Conservation (phyloP, 2,113 vertebrate genomes). For the Ginglymostoma cirratum region DNA sequence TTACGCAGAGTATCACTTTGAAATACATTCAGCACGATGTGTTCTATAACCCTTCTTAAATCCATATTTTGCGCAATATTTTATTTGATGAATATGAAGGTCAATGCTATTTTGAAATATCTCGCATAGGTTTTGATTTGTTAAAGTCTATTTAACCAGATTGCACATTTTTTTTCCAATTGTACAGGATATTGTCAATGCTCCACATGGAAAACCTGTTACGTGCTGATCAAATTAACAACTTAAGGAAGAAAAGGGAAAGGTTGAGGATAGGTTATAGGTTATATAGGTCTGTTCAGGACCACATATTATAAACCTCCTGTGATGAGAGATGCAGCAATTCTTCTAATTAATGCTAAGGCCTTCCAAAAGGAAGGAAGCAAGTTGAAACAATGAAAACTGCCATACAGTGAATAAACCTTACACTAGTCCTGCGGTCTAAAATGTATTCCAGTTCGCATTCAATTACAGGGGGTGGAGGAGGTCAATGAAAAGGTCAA, state of each 20-base stretch:
- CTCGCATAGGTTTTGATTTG: not conserved
- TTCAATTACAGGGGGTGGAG: slow-evolving; percentile 39
- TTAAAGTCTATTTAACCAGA: not conserved
- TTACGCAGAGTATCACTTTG: not conserved
- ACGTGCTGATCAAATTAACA: not conserved
- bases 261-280: not conserved
- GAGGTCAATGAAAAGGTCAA: slow-evolving; percentile 54
- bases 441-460: slow-evolving; percentile 37
- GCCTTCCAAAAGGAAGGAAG: not conserved
- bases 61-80: not conserved
- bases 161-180: not conserved
- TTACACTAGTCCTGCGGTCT: not conserved
- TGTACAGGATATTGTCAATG: not conserved
- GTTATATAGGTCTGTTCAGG: not conserved
- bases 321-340: not conserved
- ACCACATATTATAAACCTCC: not conserved
- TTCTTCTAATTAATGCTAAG: not conserved
- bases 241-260: not conserved
- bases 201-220: no score
- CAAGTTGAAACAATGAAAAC: not conserved
- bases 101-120: not conserved
- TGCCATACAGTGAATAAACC: not conserved
- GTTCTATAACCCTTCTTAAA: not conserved
- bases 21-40: not conserved
- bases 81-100: not conserved